Base-by-base conservation (phyloP, 2,113 vertebrate species). In the Cottus gobio region DNA sequence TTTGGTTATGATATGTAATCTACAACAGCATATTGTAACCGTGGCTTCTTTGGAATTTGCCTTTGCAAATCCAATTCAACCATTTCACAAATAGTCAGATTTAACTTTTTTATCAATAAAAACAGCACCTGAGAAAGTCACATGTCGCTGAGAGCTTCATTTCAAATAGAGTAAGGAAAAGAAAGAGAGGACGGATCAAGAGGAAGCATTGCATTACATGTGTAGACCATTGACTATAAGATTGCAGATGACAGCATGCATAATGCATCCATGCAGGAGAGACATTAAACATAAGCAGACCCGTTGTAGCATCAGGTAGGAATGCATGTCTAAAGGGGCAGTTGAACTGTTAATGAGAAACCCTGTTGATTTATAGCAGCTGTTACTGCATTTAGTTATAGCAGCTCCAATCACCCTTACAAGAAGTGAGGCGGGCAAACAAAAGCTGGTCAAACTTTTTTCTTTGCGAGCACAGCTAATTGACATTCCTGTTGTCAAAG, bases 401-500 rank as follows among this genome's bases (percentile, higher is more conserved):
- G 82, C 54, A 68, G 81, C 77, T 80, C 58, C 77, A 74, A 80
- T 82, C 77, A 86, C 61, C 75, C 83, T 73, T 31, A 81, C 71
- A 69, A 82, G 76, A 70, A 79, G 76, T 24, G 42, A 80, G 80
- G 69, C n/a, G 63, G 75, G 71, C 80, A 75, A 82, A 91, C 71
- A 91, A 82, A 85, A 61, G 64, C 75, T 30, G 57, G n/a, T 75
- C 75, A 88, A 71, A 80, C 58, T 69, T 84, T 70, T 58, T 26
- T 66, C 56, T 89, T 89, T 82, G 83, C 61, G 10, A 75, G 80
- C 76, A 81, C 76, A 81, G 84, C 69, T 90, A 86, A 88, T 86
- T 92, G 79, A 87, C 91, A 90, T 92, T 91, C 91, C 86, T 87
- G 92, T 92, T 93, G 93, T 93, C 94, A 89, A 86, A 90, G 93